A percentile compares a stretch with the other conserved stretches of the same genome.
These are phyloP conservation scores for Hippoglossus hippoglossus DNA, from an alignment of 2,797 vertebrate genomes.

Conservation along the genomic window DNA sequence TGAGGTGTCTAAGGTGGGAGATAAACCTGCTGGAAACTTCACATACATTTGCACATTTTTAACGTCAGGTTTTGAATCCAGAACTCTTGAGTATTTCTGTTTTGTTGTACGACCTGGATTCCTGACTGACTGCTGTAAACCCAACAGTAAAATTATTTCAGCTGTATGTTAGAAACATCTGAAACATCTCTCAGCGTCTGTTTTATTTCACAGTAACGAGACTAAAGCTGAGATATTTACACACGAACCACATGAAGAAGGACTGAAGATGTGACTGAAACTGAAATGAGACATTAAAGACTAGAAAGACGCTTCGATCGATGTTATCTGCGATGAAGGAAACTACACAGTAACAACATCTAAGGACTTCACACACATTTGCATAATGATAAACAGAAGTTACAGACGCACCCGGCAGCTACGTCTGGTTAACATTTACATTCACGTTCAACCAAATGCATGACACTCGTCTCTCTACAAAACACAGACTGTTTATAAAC, in stretches of 20 bases:
- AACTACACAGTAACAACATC: not conserved
- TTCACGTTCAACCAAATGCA: not conserved
- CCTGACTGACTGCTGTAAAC: too few species aligned
- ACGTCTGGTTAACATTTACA: conserved; percentile 33
- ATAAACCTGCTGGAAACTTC: too few species aligned
- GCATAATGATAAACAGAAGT: conserved; percentile 32
- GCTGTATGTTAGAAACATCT: not conserved
- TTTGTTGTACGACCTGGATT: too few species aligned
- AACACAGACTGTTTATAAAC: too few species aligned
- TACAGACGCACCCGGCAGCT: not conserved
- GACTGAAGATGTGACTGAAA: too few species aligned
- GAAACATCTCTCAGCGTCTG: too few species aligned
- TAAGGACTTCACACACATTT: conserved; percentile 16
- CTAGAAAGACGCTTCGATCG: conserved; percentile 36
- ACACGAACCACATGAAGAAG: not conserved
- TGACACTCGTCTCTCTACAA: not conserved
- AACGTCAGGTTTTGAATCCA: too few species aligned
- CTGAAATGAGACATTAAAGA: not conserved
- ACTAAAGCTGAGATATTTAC: not conserved
- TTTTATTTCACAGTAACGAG: conserved; percentile 4
- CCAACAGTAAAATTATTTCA: too few species aligned
- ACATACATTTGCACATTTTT: too few species aligned
- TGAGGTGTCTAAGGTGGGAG: too few species aligned
- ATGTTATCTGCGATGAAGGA: conserved; percentile 38
- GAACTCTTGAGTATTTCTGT: too few species aligned